Conservation (phyloP, 2,888 invertebrate species). For the Sphecodes monilicornis region DNA sequence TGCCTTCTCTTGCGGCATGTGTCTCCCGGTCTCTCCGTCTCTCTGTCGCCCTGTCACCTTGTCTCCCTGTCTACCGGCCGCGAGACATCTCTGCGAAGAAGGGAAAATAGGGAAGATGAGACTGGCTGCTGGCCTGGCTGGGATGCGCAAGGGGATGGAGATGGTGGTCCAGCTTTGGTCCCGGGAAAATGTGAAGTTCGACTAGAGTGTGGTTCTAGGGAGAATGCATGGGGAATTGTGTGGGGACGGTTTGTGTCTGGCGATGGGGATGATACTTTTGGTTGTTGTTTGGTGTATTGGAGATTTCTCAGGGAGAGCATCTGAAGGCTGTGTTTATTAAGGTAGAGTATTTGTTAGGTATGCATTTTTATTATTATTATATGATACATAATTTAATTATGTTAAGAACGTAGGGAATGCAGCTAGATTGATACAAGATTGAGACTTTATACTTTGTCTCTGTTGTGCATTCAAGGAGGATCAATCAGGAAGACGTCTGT, state of each 20-base stretch:
- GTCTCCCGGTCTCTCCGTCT: background rate
- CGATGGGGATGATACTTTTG: no score
- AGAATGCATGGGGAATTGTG: background rate
- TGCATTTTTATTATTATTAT: no score
- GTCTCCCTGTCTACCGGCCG: constrained; percentile 12
- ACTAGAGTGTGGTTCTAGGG: background rate
- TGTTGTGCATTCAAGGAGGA: no score
- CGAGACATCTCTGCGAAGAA: constrained; percentile 28
- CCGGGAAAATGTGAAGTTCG: constrained; percentile 53
- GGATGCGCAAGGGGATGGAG: constrained; percentile 32
- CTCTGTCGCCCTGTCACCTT: background rate
- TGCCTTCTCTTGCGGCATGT: background rate
- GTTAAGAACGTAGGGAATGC: no score
- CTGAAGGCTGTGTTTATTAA: no score
- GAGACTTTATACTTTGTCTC: no score
- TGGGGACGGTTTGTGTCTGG: background rate
- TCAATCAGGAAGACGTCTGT: no score
- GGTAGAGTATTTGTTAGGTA: no score
- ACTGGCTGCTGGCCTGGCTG: constrained; percentile 25
- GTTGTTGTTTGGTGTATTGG: no score
- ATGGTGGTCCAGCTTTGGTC: constrained; percentile 40
- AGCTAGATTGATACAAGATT: no score
- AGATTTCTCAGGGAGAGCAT: no score
- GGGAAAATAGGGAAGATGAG: constrained; percentile 33
- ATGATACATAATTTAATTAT: no score